Evolutionary conservation across 2,113 vertebrate genomes (phyloP).

Genomic region (Myotis davidii): DNA sequence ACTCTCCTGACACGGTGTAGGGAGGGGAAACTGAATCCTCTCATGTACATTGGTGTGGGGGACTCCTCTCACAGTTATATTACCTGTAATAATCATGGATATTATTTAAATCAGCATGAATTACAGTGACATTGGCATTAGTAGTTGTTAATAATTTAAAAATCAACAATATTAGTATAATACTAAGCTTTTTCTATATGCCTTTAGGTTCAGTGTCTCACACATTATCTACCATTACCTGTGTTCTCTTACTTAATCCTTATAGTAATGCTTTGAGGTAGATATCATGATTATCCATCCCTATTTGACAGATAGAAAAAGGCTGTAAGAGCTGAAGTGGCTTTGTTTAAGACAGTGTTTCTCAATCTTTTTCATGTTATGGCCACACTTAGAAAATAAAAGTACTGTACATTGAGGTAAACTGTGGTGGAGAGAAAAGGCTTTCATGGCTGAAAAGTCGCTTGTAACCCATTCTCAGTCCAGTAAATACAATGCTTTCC

Average conservation of each 20-base stretch:
- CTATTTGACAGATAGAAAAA: background rate
- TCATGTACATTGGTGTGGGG: background rate
- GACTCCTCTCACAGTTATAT: background rate
- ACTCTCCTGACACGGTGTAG: background rate
- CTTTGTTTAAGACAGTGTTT: background rate
- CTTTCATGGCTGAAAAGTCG: background rate
- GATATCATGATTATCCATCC: background rate
- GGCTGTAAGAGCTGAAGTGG: background rate
- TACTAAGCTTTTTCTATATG: background rate
- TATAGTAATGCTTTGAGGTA: background rate
- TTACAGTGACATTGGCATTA: background rate
- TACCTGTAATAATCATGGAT: background rate
- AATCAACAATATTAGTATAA: background rate
- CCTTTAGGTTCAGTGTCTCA: background rate
- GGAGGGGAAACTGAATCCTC: background rate
- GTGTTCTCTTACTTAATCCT: background rate
- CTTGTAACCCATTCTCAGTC: background rate
- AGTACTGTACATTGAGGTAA: background rate
- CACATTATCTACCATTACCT: background rate
- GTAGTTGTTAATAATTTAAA: constrained; percentile 7
- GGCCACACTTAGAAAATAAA: background rate
- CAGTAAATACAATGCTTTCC: background rate
- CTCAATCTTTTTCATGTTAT: background rate
- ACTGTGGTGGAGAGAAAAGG: background rate
- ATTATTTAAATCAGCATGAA: background rate